phyloP scores from a whole-genome alignment of 92 coral and sea anemone genomes.

The Chrysogorgia sp. region DNA sequence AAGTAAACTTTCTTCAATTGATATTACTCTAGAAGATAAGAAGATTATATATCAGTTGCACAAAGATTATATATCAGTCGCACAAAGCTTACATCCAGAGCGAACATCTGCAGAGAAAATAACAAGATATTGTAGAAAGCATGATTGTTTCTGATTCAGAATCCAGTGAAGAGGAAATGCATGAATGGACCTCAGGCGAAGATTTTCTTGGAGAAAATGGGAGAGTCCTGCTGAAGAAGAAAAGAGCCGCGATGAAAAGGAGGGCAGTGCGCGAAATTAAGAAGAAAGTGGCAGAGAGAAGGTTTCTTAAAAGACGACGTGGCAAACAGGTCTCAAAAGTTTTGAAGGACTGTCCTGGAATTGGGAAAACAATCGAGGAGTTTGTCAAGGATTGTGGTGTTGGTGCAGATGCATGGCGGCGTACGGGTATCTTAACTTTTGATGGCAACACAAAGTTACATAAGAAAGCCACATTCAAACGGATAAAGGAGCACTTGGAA shows the following conservation, averaged over 20 bases:
- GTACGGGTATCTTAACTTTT: constrained; percentile 64
- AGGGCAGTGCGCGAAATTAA: constrained; percentile 44
- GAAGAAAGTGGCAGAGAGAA: constrained; percentile 38
- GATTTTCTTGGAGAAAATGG: constrained; percentile 33
- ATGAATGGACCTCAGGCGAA: neutral
- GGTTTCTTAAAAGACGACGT: constrained; percentile 48
- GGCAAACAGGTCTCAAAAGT: constrained; percentile 57
- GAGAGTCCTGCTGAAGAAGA: constrained; percentile 40
- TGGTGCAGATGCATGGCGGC: constrained; percentile 68
- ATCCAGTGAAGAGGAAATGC: constrained; percentile 35
- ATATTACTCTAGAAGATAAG: constrained; percentile 47
- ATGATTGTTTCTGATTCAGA: constrained; percentile 50
- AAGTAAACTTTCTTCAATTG: constrained; percentile 57
- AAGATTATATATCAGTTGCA: too few species aligned
- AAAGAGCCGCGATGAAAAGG: constrained; percentile 20
- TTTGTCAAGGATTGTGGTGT: constrained; percentile 57
- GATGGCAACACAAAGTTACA: constrained; percentile 70
- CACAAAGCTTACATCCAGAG: constrained; percentile 55
- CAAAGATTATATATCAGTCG: constrained; percentile 54
- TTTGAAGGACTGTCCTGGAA: constrained; percentile 52
- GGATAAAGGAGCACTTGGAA: constrained; percentile 65
- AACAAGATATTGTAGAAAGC: constrained; percentile 29
- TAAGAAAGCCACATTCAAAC: constrained; percentile 66
- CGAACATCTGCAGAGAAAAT: constrained; percentile 23
- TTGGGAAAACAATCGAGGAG: constrained; percentile 58